These are phyloP conservation scores for Yponomeuta malinellus DNA, from an alignment of 2,888 invertebrate genomes.

Conservation along the genomic window DNA sequence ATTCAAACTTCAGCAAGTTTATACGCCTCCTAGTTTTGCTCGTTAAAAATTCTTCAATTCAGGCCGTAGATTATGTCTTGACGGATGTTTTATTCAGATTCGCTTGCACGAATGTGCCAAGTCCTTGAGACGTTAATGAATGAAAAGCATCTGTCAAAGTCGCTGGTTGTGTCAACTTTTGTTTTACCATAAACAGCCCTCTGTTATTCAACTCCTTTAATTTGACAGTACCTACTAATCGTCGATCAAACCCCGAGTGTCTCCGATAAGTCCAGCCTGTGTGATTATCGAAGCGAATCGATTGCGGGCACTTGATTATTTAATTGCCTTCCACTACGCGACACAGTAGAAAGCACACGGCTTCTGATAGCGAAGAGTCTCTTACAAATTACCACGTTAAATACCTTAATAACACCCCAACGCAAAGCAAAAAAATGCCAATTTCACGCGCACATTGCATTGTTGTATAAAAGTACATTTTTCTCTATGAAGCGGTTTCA, in stretches of 20 bases:
- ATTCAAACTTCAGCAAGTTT: too few relatives aligned
- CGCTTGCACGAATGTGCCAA: too few relatives aligned
- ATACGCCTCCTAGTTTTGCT: too few relatives aligned
- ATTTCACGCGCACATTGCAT: neutral
- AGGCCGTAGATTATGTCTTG: too few relatives aligned
- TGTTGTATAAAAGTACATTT: neutral
- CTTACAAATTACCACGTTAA: slow-evolving; percentile 14
- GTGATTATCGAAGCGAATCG: slow-evolving; percentile 20
- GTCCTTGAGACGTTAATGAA: too few relatives aligned
- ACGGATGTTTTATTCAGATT: too few relatives aligned
- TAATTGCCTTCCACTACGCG: slow-evolving; percentile 20
- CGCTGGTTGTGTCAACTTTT: too few relatives aligned
- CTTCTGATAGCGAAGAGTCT: slow-evolving; percentile 8
- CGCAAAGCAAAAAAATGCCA: neutral
- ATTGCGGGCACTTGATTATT: slow-evolving; percentile 24
- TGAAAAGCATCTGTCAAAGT: too few relatives aligned
- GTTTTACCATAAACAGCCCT: too few relatives aligned
- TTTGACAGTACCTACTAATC: neutral
- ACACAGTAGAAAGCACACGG: slow-evolving; percentile 4
- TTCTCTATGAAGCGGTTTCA: slow-evolving; percentile 1
- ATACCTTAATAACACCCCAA: slow-evolving; percentile 10
- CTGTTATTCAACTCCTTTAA: too few relatives aligned
- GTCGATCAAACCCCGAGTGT: neutral
- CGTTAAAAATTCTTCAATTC: too few relatives aligned
- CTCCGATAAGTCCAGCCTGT: slow-evolving; percentile 5